phyloP scores from a whole-genome alignment of 2,113 vertebrate genomes.

The Otus sunia region DNA sequence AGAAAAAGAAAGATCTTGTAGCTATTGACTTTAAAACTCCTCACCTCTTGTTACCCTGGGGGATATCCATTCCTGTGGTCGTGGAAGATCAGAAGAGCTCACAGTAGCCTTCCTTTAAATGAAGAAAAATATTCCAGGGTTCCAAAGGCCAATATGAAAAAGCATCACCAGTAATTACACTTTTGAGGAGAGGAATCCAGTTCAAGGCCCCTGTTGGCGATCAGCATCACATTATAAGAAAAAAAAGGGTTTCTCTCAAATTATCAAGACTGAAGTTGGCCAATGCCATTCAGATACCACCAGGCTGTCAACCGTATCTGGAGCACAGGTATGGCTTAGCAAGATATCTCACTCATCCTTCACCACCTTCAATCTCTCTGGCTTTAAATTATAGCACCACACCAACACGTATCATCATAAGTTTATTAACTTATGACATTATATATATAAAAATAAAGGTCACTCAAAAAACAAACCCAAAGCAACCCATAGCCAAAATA shows the following conservation, averaged over 20 bases:
- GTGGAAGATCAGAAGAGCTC: not conserved
- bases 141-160: not conserved
- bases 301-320: not conserved
- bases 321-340: not conserved
- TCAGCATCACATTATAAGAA: not conserved
- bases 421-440: not conserved
- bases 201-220: not conserved
- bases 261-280: not conserved
- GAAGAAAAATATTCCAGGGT: not conserved
- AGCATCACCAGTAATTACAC: not conserved
- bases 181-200: not conserved
- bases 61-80: not conserved
- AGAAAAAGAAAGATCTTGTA: not conserved
- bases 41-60: not conserved
- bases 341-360: not conserved
- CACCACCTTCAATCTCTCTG: not conserved
- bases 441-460: not conserved
- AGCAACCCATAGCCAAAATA: not conserved
- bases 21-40: not conserved
- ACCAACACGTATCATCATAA: rapidly evolving
- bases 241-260: not conserved
- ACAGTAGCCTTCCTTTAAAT: not conserved
- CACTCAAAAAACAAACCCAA: not conserved
- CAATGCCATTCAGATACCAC: too few species aligned
- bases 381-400: not conserved